These are phyloP conservation scores for Urocynchramus pylzowi DNA, from an alignment of 2,113 vertebrate species.

Conservation along the genomic window DNA sequence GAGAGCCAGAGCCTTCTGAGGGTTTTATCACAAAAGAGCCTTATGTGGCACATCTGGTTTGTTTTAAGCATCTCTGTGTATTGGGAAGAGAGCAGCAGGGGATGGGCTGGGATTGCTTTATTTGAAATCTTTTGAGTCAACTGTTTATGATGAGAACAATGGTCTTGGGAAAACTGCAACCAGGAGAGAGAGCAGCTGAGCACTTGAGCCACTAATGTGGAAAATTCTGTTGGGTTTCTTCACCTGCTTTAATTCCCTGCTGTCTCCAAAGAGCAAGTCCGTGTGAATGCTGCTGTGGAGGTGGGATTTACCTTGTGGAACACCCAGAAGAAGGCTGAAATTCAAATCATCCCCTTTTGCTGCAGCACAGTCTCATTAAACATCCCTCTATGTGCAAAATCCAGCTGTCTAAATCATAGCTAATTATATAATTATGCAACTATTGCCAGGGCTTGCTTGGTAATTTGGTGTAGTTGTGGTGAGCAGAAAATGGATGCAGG, in stretches of 20 bases:
- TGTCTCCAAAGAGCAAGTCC: background rate
- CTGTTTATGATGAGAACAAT: conserved; percentile 48
- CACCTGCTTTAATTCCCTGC: background rate
- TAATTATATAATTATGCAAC: background rate
- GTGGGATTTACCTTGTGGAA: background rate
- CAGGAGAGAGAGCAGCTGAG: conserved; percentile 39
- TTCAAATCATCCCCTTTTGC: background rate
- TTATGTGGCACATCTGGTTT: conserved; percentile 63
- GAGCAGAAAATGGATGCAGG: background rate
- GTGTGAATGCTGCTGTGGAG: background rate
- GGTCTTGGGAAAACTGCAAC: conserved; percentile 40
- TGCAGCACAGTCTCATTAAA: background rate
- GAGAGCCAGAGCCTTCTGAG: conserved; percentile 10
- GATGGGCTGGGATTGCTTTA: background rate
- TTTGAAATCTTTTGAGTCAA: conserved; percentile 52
- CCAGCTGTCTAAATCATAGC: background rate
- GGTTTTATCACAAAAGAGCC: background rate
- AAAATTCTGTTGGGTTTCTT: background rate
- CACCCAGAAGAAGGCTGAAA: background rate
- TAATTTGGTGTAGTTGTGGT: background rate
- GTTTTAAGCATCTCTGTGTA: conserved; percentile 42
- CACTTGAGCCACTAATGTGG: conserved; percentile 15
- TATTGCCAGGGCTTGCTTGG: background rate
- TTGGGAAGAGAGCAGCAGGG: conserved; percentile 49
- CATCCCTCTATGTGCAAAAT: background rate